phyloP scores from a whole-genome alignment of 2,888 invertebrate genomes.

The Lottia scabra region DNA sequence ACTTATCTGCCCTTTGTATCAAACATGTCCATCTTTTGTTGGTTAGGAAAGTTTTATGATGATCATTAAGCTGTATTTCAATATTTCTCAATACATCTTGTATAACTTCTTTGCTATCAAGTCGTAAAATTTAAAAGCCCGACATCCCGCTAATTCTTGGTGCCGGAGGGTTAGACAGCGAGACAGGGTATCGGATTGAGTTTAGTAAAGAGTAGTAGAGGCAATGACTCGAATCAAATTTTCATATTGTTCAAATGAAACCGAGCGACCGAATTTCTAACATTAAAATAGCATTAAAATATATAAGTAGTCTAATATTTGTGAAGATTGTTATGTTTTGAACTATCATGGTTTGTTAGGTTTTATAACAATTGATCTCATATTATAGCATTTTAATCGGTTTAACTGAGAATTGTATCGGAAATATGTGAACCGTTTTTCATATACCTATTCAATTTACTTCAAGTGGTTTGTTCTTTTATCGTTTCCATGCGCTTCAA shows the following conservation, averaged over 20 bases:
- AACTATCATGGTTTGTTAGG: neutral
- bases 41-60: neutral
- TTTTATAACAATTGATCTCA: neutral
- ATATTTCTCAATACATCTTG: neutral
- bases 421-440: too few relatives aligned
- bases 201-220: neutral
- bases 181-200: neutral
- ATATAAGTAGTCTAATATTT: neutral
- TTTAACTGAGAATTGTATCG: neutral
- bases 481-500: too few relatives aligned
- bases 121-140: constrained; percentile 7
- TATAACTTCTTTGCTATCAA: constrained; percentile 3
- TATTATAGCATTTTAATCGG: neutral
- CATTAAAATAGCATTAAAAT: neutral
- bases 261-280: neutral
- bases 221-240: constrained; percentile 6
- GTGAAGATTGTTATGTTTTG: neutral
- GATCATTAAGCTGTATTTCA: constrained; percentile 3
- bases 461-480: too few relatives aligned
- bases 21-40: neutral
- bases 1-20: constrained; percentile 7
- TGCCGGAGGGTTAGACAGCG: neutral
- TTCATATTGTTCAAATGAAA: neutral
- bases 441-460: too few relatives aligned
- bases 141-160: neutral